These are phyloP conservation scores for Lepidocolaptes lacrymiger DNA, from an alignment of 2,797 vertebrate species.

Conservation along the genomic window DNA sequence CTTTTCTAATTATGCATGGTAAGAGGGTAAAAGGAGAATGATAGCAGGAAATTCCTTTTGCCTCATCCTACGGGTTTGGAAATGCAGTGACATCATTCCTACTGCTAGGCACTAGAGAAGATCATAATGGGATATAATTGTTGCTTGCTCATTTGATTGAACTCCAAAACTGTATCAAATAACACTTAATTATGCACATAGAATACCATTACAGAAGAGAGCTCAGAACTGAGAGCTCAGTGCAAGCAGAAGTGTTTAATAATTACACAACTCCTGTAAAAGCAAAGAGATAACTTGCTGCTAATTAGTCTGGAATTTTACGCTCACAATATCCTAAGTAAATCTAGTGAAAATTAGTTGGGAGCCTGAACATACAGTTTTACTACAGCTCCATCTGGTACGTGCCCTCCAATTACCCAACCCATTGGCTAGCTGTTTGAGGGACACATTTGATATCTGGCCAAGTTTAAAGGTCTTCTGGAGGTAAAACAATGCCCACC, in stretches of 20 bases:
- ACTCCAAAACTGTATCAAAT: slow-evolving; percentile 81
- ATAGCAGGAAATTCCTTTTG: slow-evolving; percentile 77
- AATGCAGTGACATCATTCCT: slow-evolving; percentile 65
- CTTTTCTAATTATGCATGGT: slow-evolving; percentile 74
- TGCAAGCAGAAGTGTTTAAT: slow-evolving; percentile 76
- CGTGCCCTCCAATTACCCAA: slow-evolving; percentile 79
- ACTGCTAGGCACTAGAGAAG: slow-evolving; percentile 67
- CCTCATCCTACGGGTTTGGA: slow-evolving; percentile 64
- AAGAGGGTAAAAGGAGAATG: slow-evolving; percentile 71
- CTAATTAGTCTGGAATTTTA: slow-evolving; percentile 81
- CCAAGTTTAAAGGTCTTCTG: slow-evolving; percentile 84
- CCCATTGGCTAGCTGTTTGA: slow-evolving; percentile 77
- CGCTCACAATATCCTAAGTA: slow-evolving; percentile 73
- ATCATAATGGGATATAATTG: slow-evolving; percentile 78
- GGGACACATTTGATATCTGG: slow-evolving; percentile 78
- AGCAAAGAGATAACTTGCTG: slow-evolving; percentile 75
- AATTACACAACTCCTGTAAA: slow-evolving; percentile 72
- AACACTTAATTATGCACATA: slow-evolving; percentile 79
- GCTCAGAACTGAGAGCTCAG: slow-evolving; percentile 67
- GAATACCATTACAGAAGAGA: slow-evolving; percentile 72
- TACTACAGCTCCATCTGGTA: slow-evolving; percentile 80
- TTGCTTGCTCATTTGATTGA: slow-evolving; percentile 80
- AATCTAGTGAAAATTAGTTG: slow-evolving; percentile 77
- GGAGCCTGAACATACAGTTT: slow-evolving; percentile 76
- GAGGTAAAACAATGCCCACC: slow-evolving; percentile 84